Evolutionary conservation across 1,140 invertebrate species (phyloP).

Genomic region (Sminthurides bifidus): DNA sequence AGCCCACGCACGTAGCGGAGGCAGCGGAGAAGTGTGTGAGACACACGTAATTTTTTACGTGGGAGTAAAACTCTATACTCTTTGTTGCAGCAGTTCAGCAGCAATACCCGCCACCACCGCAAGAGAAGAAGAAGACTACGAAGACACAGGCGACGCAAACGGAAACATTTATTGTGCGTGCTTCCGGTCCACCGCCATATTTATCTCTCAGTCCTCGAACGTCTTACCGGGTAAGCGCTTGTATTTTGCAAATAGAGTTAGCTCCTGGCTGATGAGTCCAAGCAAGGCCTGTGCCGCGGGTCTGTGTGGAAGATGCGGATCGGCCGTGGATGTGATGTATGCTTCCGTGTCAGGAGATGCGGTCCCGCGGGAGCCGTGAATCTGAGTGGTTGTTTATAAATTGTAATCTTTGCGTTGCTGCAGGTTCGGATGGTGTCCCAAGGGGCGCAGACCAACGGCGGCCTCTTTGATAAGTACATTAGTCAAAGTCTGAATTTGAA

Average conservation of each 20-base stretch:
- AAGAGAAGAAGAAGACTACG: constrained; percentile 44
- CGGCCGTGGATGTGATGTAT: background rate
- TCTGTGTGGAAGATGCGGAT: background rate
- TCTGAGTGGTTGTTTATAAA: too few relatives aligned
- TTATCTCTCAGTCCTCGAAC: constrained; percentile 62
- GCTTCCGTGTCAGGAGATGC: background rate
- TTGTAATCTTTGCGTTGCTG: too few relatives aligned
- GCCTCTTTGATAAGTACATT: constrained; percentile 4
- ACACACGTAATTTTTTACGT: too few relatives aligned
- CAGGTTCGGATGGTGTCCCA: constrained; percentile 77
- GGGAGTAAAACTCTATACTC: too few relatives aligned
- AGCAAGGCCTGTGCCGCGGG: too few relatives aligned
- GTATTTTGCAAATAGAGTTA: constrained; percentile 3
- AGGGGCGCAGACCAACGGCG: constrained; percentile 72
- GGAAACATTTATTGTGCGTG: constrained; percentile 43
- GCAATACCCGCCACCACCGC: background rate
- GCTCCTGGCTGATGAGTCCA: background rate
- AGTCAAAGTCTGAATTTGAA: constrained; percentile 9
- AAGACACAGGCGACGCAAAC: constrained; percentile 88
- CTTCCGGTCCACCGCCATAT: constrained; percentile 48
- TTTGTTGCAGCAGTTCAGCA: background rate
- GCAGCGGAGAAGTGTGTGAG: too few relatives aligned
- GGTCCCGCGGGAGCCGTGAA: too few relatives aligned
- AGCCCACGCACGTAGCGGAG: too few relatives aligned
- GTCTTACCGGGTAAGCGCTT: constrained; percentile 44